Conservation (phyloP, 2,888 invertebrate genomes). For the Pandemis heparana region DNA sequence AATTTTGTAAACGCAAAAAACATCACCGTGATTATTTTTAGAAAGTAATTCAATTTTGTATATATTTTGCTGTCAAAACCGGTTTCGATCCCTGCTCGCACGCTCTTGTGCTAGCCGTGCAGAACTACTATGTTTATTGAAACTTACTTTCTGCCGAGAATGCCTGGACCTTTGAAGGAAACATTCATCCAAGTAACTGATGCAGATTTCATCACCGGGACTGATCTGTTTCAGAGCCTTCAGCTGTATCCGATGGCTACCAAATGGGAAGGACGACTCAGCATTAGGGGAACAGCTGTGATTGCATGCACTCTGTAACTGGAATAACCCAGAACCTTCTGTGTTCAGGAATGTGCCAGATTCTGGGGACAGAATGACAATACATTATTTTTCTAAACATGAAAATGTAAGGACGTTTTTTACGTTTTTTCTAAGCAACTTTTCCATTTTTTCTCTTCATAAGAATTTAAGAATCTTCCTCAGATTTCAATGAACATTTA, state of each 20-base stretch:
- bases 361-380: slow-evolving; percentile 60
- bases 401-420: too few relatives aligned
- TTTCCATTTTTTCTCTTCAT: too few relatives aligned
- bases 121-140: neutral
- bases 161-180: slow-evolving; percentile 92
- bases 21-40: too few relatives aligned
- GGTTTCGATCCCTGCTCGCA: too few relatives aligned
- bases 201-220: slow-evolving; percentile 94
- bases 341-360: slow-evolving; percentile 94
- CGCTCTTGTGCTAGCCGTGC: too few relatives aligned
- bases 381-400: neutral
- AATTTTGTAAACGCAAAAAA: too few relatives aligned
- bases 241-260: slow-evolving; percentile 91
- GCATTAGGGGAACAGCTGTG: slow-evolving; percentile 97
- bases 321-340: slow-evolving; percentile 96
- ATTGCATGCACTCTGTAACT: slow-evolving; percentile 95
- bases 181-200: slow-evolving; percentile 96
- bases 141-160: slow-evolving; percentile 91
- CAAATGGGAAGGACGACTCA: slow-evolving; percentile 92
- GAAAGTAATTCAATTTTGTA: too few relatives aligned
- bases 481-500: too few relatives aligned
- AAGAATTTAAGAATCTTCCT: too few relatives aligned
- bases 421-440: too few relatives aligned
- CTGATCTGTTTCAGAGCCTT: slow-evolving; percentile 90
- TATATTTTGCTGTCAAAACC: too few relatives aligned